Base-by-base conservation (phyloP, 2,113 vertebrate genomes). In the Petromus typicus region DNA sequence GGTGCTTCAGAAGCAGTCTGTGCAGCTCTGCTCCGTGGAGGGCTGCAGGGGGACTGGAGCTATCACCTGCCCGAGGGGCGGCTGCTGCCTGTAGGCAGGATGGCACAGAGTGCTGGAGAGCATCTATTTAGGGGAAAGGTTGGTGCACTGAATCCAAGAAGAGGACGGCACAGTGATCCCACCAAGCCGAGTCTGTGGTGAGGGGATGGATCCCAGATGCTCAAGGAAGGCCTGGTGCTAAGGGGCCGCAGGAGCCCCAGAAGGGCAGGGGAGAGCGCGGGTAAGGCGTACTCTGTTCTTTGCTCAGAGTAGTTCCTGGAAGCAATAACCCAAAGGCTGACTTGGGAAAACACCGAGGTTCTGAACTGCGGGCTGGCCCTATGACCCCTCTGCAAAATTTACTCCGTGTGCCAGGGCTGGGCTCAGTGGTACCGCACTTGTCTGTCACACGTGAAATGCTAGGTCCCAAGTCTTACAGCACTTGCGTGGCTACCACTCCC, bases 111-210 rank as follows among this genome's bases (percentile, higher is more conserved):
- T 34, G 4, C 23, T 25, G 23, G 27, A 40, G 51, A 71, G 1
- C 1, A 23, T 34, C 27, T 56, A 13, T 12, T 64, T 63, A 9
- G 0, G 16, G 2, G 45, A 63, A 16, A 4, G 1, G 59, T 59
- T 37, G 40, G 56, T 3, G 30, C 5, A 30, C 32, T 9, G 40
- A n/a, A 17, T 23, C 22, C 9, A 63, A 69, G 81, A 13, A 30
- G 7, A 9, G 59, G 25, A 51, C 32, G 30, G 59, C 67, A 63
- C 1, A 18, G 59, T 3, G 45, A 59, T 37, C 56, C 16, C 14
- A 7, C n/a, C 0, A 2, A n/a, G 76, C 5, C 16, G n/a, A 40
- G 22, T 51, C 45, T 37, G 61, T 17, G 12, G 30, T 1, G 3
- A 59, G 22, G 54, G 34, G 1, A 12, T 2, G 30, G 30, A 9